Base-by-base conservation (phyloP, 2,888 invertebrate species). In the Lepidochitona cinerea region DNA sequence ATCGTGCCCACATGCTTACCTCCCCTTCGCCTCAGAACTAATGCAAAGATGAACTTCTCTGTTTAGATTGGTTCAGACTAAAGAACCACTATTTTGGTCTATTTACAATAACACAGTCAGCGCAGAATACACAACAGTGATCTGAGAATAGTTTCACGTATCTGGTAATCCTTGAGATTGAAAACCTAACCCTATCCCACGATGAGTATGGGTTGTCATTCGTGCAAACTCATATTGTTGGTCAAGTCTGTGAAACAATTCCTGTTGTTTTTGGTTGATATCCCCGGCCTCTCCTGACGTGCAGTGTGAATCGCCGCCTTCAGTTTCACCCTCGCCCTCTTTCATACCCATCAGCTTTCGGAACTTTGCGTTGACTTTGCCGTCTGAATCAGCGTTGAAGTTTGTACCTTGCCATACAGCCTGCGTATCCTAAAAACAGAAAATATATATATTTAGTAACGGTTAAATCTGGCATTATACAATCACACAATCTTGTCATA, bases 291-390 rank as follows among this genome's bases (percentile, higher is more conserved):
- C 35, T 37, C 49, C 12, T 1, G 35, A 4, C 41, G 33, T 59
- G 52, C 3, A 14, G 7, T 23, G 29, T 18, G 49, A 1, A 32
- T 68, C 26, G n/a, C 68, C 0, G 4, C 49, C 1, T 18, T 89
- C 84, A 26, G 89, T 89, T 7, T 73, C 78, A 0, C 70, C 72
- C 37, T 75, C 79, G 29, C 92, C 92, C 33, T 93, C 93, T 90
- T 95, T 96, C 79, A 98, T 97, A 68, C 98, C 98, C 98, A 99
- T 98, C 66, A 99, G 93, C 79, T 98, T 93, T 92, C 97, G 96
- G 91, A 99, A 99, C 92, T 98, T 99, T 74, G 95, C 96, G 0
- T 96, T 95, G 84, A 97, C 95, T 91, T 95, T 96, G 77, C 97
- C 97, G 91, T 97, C 97, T 32, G 94, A 93, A 91, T 98, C 97